Evolutionary conservation across 2,113 vertebrate genomes (phyloP), one percentile per base, ranked within the genome.

Genomic region (Blennius ocellaris): DNA sequence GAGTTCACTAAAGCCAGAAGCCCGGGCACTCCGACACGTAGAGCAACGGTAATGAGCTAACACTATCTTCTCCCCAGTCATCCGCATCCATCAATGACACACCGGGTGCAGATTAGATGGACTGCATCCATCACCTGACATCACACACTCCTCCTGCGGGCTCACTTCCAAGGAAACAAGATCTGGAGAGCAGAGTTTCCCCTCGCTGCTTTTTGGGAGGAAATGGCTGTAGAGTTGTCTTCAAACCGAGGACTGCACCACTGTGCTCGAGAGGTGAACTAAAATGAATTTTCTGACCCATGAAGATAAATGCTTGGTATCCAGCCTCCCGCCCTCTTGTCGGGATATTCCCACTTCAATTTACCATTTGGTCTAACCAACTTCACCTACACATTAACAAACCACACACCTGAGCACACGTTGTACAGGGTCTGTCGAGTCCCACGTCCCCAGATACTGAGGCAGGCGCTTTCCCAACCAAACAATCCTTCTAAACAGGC

Each of bases 71-170:
- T 47, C 36, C 49, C 6, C 58, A 53, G 53, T 50, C 65, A 63
- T 62, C 50, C 57, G 48, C 67, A 86, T 89, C 81, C 61, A 74
- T 84, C 84, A 87, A 1, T 69, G 77, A 74, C 78, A 66, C 17
- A 21, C 15, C 1, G 48, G 38, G 58, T 16, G 79, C 8, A 11
- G 69, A 82, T 81, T 21, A 79, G 84, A 83, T 73, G 56, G 76
- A 68, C 73, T 59, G 21, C 64, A 82, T 84, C 73, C 70, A 78
- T 89, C 61, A 68, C 53, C 43, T 71, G 64, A 64, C 67, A 72
- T 57, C 54, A 47, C 37, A 73, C 60, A 16, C 59, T 52, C 54
- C 58, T 79, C 66, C 69, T 66, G 38, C 14, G 83, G 74, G 76
- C 59, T 60, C 52, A 62, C 67, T 47, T 51, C 49, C 48, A 53